Base-by-base conservation (phyloP, 1,140 invertebrate genomes). In the Nasonia longicornis region DNA sequence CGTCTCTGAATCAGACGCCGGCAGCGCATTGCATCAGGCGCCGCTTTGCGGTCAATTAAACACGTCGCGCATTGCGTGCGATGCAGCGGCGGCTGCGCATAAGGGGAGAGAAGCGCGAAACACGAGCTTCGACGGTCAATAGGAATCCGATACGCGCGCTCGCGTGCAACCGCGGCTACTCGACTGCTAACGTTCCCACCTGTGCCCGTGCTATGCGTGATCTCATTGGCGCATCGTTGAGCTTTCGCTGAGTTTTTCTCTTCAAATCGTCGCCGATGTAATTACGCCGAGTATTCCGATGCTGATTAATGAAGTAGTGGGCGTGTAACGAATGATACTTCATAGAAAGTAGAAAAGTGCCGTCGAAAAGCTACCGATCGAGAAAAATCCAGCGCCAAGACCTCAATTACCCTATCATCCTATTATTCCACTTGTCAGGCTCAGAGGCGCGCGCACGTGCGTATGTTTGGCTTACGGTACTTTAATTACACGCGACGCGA, bases 401-500 rank as follows among this genome's bases (percentile, higher is more conserved):
- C 26, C 26, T 48, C 11, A 74, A 75, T 75, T 75, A 75, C 29
- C n/a, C 26, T 75, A 58, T 75, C 52, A 31, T 35, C 12, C 29
- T 16, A 75, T 75, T 75, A 3, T 75, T 75, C 73, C 52, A 75
- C 73, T 75, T 75, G 70, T 35, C 70, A 52, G 8, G 26, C 66
- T 71, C 6, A 16, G 20, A 26, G 2, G 1, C 26, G 4, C 26
- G 4, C n/a, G 2, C 22, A 10, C 22, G 12, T n/a, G 45, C 10
- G 29, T 35, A 8, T 38, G 3, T 64, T 63, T 75, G 73, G 20
- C 26, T 75, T 31, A 75, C 73, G 73, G 73, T 64, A 75, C 52
- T 42, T 80, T 64, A 80, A 80, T 66, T 82, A 45, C 22, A 73
- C 16, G 12, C 20, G 71, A n/a, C 64, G 38, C 20, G 74, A 22